These are phyloP conservation scores for Calycopis cecrops DNA, from an alignment of 1,140 invertebrate species.

Conservation along the genomic window DNA sequence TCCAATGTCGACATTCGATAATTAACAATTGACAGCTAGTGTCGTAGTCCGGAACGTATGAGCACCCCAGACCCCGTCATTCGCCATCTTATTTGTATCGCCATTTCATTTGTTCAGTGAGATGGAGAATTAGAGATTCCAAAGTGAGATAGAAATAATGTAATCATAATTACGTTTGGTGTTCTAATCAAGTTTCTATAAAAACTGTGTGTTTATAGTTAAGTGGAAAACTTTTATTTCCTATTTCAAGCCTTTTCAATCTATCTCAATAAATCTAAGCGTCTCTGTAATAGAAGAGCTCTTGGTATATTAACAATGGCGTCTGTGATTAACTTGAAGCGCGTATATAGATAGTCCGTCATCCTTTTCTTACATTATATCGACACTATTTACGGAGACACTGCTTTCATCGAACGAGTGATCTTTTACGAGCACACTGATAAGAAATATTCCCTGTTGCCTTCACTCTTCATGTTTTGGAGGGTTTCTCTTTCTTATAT, in stretches of 20 bases:
- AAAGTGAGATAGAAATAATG: conserved; percentile 74
- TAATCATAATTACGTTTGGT: conserved; percentile 28
- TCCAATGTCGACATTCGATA: no score
- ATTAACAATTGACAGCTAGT: not conserved
- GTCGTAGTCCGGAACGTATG: no score
- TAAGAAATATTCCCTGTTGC: conserved; percentile 73
- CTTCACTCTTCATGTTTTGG: conserved; percentile 70
- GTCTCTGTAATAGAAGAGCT: conserved; percentile 5
- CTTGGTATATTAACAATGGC: conserved; percentile 52
- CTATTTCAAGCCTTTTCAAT: not conserved
- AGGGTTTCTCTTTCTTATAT: conserved; percentile 60
- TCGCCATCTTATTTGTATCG: conserved; percentile 71
- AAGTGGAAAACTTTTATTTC: not conserved
- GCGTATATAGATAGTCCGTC: conserved; percentile 70
- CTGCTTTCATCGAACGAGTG: conserved; percentile 63
- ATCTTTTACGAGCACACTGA: conserved; percentile 69
- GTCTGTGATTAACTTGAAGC: conserved; percentile 66
- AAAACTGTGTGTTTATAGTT: not conserved
- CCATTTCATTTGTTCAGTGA: conserved; percentile 74
- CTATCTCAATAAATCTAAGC: not conserved
- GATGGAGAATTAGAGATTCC: conserved; percentile 68
- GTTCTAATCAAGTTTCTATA: not conserved
- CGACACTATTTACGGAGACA: conserved; percentile 64
- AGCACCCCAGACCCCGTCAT: not conserved
- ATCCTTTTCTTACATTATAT: conserved; percentile 74